Evolutionary conservation across 2,888 invertebrate species (phyloP), one percentile per base, ranked within the genome.

Genomic region (Andrena bicolor): DNA sequence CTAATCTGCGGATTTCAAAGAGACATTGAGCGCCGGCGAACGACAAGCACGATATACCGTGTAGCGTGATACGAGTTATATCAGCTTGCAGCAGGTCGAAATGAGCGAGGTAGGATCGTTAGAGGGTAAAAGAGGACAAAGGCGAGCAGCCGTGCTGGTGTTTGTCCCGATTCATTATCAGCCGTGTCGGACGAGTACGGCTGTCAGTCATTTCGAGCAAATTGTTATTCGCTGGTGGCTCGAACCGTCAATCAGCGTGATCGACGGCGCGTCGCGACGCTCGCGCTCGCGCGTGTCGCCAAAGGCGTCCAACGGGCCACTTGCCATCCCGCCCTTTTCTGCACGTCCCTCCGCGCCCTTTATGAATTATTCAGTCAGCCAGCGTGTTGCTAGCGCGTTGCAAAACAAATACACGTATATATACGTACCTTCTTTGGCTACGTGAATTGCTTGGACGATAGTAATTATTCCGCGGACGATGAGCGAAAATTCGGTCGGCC

Each of bases 191-290:
- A 61, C 66, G 76, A 76, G 70, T 79, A 84, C 69, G 65, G 64
- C 63, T 76, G 80, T 84, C 86, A 74, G 78, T 86, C 66, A 84
- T 82, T 86, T 84, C 73, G 73, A 75, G 64, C 41, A 65, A 82
- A 82, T 86, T 84, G 84, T 84, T 86, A 86, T 86, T 86, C 76
- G 65, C 28, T 63, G 66, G 41, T 35, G 53, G 75, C 61, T 68
- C 77, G 61, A 56, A 26, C 63, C 85, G 86, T 90, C 90, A 89
- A 91, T 91, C 91, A 89, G 76, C 58, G 74, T 87, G 90, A 90
- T 91, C 90, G 90, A 90, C 89, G 83, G 86, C n/a, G 63, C 60
- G 56, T 70, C 78, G 41, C 41, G 41, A 41, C 41, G 41, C 41
- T 16, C 16, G 41, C 41, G 41, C 41, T 41, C 41, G 16, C 41